A percentile compares a stretch with the other conserved stretches of the same genome.
Conservation (phyloP, 2,888 invertebrate species). For the Drosophila bunnanda region DNA sequence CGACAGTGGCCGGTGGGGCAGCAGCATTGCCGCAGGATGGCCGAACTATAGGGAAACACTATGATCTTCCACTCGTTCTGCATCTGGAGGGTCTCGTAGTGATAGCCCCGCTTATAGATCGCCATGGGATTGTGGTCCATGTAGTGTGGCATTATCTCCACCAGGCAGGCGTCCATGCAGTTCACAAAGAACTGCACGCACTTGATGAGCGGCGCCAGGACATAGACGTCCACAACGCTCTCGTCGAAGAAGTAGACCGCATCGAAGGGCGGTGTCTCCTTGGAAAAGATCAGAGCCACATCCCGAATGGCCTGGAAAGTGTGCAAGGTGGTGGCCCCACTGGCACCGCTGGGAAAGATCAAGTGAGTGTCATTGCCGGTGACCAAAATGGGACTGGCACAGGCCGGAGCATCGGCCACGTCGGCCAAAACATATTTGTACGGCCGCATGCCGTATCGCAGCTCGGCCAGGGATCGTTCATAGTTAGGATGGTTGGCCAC, state of each 20-base stretch:
- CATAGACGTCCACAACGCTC: conserved; percentile 72
- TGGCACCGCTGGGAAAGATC: conserved; percentile 55
- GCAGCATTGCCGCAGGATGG: conserved; percentile 38
- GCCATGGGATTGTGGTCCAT: conserved; percentile 38
- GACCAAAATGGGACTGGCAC: conserved; percentile 71
- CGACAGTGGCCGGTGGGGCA: conserved; percentile 52
- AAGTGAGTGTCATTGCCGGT: conserved; percentile 72
- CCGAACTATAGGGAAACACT: conserved; percentile 72
- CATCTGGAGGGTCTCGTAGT: conserved; percentile 76
- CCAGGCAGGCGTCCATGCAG: conserved; percentile 68
- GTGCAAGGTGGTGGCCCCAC: conserved; percentile 71
- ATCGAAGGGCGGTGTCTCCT: conserved; percentile 61
- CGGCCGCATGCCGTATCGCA: conserved; percentile 48
- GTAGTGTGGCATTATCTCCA: conserved; percentile 53
- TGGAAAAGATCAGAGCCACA: conserved; percentile 57
- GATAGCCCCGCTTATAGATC: conserved; percentile 69
- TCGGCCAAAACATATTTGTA: conserved; percentile 60
- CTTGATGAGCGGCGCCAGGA: conserved; percentile 63
- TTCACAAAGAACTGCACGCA: conserved; percentile 77
- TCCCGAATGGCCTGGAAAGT: conserved; percentile 73
- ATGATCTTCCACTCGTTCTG: conserved; percentile 65
- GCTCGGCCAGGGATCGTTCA: conserved; percentile 40
- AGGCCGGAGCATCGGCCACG: conserved; percentile 42
- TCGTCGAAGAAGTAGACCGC: conserved; percentile 79
- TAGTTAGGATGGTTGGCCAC: conserved; percentile 53